Percentiles rank a stretch among this genome's conserved stretches.
phyloP scores from a whole-genome alignment of 2,888 invertebrate genomes.

The Pheosia tremula region DNA sequence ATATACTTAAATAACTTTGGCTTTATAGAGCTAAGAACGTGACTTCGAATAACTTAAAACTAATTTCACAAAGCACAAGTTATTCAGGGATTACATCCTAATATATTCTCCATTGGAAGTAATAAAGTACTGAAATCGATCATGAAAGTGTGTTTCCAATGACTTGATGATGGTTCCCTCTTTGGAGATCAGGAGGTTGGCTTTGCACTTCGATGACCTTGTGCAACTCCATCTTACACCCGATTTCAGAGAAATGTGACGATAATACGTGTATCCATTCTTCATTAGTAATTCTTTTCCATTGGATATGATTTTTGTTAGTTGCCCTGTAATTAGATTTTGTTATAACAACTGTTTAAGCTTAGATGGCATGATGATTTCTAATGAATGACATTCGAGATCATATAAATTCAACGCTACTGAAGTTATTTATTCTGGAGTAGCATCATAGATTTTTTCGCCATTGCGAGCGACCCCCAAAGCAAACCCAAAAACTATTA shows the following conservation, averaged over 20 bases:
- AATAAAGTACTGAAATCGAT: conserved; percentile 12
- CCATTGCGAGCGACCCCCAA: no score
- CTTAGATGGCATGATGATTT: no score
- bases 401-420: no score
- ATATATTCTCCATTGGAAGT: conserved; percentile 9
- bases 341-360: no score
- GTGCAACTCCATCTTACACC: conserved; percentile 45
- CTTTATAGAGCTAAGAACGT: neutral
- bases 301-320: conserved; percentile 10
- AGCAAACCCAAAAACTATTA: no score
- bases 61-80: no score
- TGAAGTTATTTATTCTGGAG: no score
- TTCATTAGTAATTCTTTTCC: conserved; percentile 16
- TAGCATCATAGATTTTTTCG: no score
- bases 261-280: conserved; percentile 37
- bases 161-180: conserved; percentile 8
- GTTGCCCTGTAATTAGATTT: conserved; percentile 16
- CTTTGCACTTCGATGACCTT: conserved; percentile 37
- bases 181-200: conserved; percentile 27
- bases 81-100: conserved; percentile 1
- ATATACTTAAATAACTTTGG: no score
- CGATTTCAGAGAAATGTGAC: conserved; percentile 24
- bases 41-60: no score
- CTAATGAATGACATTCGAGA: no score
- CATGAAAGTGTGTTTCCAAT: conserved; percentile 12